Conservation (phyloP, 2,113 vertebrate genomes). For the Paramormyrops kingsleyae region DNA sequence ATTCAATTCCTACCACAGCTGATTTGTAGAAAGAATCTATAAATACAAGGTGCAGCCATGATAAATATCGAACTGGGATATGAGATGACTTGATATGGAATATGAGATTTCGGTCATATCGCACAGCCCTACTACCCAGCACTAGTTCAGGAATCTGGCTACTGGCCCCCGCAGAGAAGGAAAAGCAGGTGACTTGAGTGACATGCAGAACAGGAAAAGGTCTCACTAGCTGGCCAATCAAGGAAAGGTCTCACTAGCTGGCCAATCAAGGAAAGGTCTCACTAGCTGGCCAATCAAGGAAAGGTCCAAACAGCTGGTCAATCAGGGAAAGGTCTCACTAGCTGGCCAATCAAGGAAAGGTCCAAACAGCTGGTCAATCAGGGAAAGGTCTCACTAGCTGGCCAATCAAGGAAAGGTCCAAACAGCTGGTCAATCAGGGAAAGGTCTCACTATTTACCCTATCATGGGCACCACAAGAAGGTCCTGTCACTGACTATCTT, state of each 20-base stretch:
- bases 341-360: background rate
- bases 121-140: background rate
- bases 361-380: too few species aligned
- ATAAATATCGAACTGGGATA: too few species aligned
- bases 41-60: too few species aligned
- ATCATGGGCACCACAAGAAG: background rate
- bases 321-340: background rate
- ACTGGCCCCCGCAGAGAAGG: background rate
- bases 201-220: background rate
- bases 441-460: background rate
- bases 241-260: background rate
- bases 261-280: background rate
- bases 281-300: too few species aligned
- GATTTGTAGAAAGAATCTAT: too few species aligned
- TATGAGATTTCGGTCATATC: too few species aligned
- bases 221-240: background rate
- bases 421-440: background rate
- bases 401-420: background rate
- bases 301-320: background rate
- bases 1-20: too few species aligned
- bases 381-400: background rate
- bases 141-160: background rate
- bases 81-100: too few species aligned
- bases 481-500: background rate
- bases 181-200: background rate